phyloP scores from a whole-genome alignment of 2,113 vertebrate genomes.

The Myrmecophaga tridactyla region DNA sequence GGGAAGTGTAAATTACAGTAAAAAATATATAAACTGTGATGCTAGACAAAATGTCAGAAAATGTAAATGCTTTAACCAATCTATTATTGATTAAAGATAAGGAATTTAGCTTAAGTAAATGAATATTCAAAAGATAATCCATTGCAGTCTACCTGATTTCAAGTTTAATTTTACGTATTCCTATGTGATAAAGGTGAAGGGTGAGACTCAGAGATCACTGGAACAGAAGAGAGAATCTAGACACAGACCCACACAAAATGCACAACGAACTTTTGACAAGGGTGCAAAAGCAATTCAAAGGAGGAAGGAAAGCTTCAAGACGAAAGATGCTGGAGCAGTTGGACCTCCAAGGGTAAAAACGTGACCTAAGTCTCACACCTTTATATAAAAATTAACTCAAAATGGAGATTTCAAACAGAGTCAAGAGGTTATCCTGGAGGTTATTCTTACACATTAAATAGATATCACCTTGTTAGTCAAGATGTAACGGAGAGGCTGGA shows the following conservation, averaged over 20 bases:
- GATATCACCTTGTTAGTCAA: too few relatives aligned
- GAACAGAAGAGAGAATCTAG: background rate
- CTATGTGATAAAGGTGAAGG: background rate
- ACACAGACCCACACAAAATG: background rate
- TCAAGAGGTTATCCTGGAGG: too few relatives aligned
- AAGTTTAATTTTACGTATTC: background rate
- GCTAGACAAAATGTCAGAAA: background rate
- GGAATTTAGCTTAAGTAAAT: background rate
- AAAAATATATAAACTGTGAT: background rate
- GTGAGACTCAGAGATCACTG: background rate
- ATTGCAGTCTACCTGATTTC: background rate
- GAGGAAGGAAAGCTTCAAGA: background rate
- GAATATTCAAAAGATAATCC: background rate
- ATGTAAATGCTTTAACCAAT: background rate
- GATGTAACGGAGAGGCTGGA: too few relatives aligned
- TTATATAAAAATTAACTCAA: background rate
- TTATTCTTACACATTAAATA: too few relatives aligned
- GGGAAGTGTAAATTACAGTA: background rate
- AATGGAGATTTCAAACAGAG: too few relatives aligned
- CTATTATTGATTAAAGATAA: background rate
- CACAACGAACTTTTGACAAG: background rate
- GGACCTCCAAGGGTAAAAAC: background rate
- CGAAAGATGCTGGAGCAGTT: background rate
- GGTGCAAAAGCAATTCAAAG: background rate
- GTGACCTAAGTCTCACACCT: background rate